Percentiles rank a stretch among this genome's conserved stretches.
Evolutionary conservation across 2,888 invertebrate genomes (phyloP).

Genomic region (Andrena trimmerana): DNA sequence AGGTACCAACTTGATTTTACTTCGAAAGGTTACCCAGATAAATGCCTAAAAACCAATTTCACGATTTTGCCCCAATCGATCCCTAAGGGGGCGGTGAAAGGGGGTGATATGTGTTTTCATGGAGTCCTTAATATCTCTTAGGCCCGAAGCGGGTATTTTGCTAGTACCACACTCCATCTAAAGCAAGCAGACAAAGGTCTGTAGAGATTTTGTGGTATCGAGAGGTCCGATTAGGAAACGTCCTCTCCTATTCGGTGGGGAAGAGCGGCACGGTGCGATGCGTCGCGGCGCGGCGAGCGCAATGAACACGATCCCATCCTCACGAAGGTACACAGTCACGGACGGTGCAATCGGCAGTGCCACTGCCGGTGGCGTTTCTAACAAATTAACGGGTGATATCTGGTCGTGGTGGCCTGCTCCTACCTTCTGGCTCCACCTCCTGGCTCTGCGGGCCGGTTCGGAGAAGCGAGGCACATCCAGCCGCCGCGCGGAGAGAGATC

Average conservation of each 20-base stretch:
- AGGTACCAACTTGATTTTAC: too few species aligned
- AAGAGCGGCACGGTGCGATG: background rate
- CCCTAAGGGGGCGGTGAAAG: too few species aligned
- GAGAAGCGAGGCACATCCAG: constrained; percentile 47
- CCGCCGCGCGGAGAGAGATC: constrained; percentile 78
- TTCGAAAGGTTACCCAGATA: too few species aligned
- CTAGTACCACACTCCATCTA: too few species aligned
- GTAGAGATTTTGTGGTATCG: constrained; percentile 36
- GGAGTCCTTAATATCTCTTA: too few species aligned
- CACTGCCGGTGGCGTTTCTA: constrained; percentile 79
- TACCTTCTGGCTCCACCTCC: constrained; percentile 80
- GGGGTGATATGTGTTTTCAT: too few species aligned
- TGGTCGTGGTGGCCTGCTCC: constrained; percentile 66
- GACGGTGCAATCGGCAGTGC: constrained; percentile 70
- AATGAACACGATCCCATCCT: background rate
- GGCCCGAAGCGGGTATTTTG: too few species aligned
- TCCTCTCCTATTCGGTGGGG: constrained; percentile 8
- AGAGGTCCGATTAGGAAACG: constrained; percentile 40
- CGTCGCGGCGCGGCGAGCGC: background rate
- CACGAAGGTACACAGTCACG: constrained; percentile 17
- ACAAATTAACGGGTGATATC: constrained; percentile 82
- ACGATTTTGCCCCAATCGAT: too few species aligned
- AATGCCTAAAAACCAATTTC: too few species aligned
- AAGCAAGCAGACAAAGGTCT: background rate
- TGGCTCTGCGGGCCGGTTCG: constrained; percentile 54